A percentile compares a stretch with the other conserved stretches of the same genome.
Conservation (phyloP, 1,140 invertebrate genomes). For the Pollicipes pollicipes region DNA sequence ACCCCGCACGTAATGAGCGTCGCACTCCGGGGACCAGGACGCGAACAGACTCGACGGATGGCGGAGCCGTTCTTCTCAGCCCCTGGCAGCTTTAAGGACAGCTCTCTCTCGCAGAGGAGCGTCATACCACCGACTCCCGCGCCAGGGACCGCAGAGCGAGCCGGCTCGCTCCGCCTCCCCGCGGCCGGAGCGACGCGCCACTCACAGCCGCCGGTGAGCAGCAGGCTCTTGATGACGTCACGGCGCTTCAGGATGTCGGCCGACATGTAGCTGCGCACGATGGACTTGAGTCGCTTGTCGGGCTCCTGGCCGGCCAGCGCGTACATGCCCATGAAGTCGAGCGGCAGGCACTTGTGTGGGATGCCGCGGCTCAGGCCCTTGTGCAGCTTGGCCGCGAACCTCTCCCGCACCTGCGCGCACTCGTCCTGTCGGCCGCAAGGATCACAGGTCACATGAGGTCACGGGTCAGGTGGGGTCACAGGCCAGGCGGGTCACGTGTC, state of each 20-base stretch:
- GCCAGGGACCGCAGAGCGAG: no score
- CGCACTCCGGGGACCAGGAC: no score
- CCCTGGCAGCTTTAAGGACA: no score
- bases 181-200: no score
- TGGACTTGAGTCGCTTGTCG: conserved; percentile 47
- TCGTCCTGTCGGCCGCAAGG: conserved; percentile 43
- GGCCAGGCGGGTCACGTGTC: neutral
- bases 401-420: conserved; percentile 71
- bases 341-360: conserved; percentile 46
- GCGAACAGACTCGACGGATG: no score
- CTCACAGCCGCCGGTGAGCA: conserved; percentile 20
- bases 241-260: conserved; percentile 72
- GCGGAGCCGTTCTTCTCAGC: no score
- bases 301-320: conserved; percentile 66
- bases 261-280: conserved; percentile 55
- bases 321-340: conserved; percentile 95
- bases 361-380: conserved; percentile 34
- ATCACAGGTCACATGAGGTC: conserved; percentile 6
- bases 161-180: no score
- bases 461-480: no score
- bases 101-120: no score
- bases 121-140: no score
- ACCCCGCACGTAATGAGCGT: no score
- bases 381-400: conserved; percentile 76
- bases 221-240: conserved; percentile 72